Evolutionary conservation across 1,140 invertebrate genomes (phyloP), one percentile per base, ranked within the genome.

Genomic region (Drosophila grimshawi): DNA sequence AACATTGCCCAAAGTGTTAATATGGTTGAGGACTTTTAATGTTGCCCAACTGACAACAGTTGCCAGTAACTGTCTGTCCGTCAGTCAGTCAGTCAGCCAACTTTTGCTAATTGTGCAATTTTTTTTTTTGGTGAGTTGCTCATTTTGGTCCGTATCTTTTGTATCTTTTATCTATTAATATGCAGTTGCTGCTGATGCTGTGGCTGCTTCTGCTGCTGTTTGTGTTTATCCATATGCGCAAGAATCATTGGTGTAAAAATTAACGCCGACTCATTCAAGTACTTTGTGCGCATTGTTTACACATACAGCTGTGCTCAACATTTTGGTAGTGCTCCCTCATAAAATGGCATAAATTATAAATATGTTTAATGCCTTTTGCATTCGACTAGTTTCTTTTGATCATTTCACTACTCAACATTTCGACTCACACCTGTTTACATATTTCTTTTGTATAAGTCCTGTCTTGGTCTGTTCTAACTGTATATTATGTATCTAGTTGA

Each of bases 1-100:
- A 88, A 74, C 72, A 80, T 86, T 88, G 80, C 85, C 85, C 69
- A 88, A 88, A 81, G 80, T 88, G 85, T 85, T 88, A 88, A 88
- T 88, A 89, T 88, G 85, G 85, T 85, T 89, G 85, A 88, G 85
- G 85, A 88, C 85, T 88, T 89, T 88, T 85, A 77, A 89, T 90
- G 67, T 86, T 86, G 76, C 82, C 62, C 83, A 86, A 86, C 76
- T 63, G 49, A 55, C 66, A 65, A 32, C 37, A 37, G 65, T 53
- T 52, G 57, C 41, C 62, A 61, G 43, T 52, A 57, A 35, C 57
- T 59, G 29, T 3, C 67, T 73, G 60, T 57, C 67, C 35, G 62
- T 61, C 76, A 70, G 19, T 3, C 67, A 77, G 19, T 3, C 67
- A 77, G 60, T 57, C 67, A 46, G 62, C 65, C 76, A 70, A 73